Evolutionary conservation across 2,113 vertebrate species (phyloP).

Genomic region (Strix aluco): DNA sequence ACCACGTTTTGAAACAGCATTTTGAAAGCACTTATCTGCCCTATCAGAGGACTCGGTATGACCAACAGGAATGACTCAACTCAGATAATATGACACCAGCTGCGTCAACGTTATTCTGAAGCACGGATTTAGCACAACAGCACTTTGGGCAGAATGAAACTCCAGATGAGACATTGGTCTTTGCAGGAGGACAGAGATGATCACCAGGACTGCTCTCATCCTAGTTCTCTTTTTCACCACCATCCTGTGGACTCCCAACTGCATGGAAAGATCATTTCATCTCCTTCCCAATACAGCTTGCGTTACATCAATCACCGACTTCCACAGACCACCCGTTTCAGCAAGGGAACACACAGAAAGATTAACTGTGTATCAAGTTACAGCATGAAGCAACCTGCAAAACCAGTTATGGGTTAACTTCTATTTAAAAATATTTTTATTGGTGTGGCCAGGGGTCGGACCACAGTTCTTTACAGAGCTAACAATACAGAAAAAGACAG

Average conservation of each 20-base stretch:
- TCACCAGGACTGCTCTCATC: neutral
- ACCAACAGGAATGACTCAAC: neutral
- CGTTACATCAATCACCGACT: accelerated
- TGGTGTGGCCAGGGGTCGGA: neutral
- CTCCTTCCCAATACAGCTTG: neutral
- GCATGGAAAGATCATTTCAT: neutral
- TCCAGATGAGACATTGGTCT: neutral
- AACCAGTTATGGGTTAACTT: neutral
- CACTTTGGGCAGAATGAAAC: neutral
- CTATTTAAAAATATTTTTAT: neutral
- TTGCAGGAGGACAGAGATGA: neutral
- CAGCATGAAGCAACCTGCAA: neutral
- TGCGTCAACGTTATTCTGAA: neutral
- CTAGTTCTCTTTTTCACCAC: neutral
- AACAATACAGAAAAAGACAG: neutral
- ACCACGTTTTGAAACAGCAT: neutral
- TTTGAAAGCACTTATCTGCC: neutral
- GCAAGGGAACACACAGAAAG: neutral
- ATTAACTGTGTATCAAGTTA: neutral
- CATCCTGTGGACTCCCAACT: neutral
- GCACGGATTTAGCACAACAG: neutral
- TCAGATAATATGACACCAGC: accelerated
- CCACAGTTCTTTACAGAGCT: neutral
- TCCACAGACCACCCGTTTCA: neutral
- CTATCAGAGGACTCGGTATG: accelerated